phyloP scores from a whole-genome alignment of 2,888 invertebrate genomes.

The Acrobasis consociella region DNA sequence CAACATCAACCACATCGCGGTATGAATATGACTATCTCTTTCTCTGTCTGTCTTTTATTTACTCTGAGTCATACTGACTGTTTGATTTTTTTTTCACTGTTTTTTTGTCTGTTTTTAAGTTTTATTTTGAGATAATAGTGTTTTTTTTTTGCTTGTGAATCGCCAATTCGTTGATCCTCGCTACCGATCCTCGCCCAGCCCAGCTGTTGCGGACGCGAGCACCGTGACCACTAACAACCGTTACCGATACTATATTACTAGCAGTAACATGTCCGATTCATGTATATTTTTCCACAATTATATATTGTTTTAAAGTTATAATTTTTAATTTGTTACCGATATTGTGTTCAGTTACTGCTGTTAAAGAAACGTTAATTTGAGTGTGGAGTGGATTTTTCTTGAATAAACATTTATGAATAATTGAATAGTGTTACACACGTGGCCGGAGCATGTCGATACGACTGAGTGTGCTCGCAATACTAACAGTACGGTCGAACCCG shows the following conservation, averaged over 20 bases:
- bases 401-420: constrained; percentile 37
- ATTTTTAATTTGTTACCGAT: constrained; percentile 47
- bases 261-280: constrained; percentile 60
- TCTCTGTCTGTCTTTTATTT: constrained; percentile 76
- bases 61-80: constrained; percentile 81
- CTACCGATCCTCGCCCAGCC: constrained; percentile 70
- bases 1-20: constrained; percentile 73
- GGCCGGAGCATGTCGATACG: constrained; percentile 59
- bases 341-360: constrained; percentile 74
- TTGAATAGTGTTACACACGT: constrained; percentile 46
- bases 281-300: constrained; percentile 29
- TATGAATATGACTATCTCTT: constrained; percentile 77
- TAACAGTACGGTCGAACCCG: constrained; percentile 65
- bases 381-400: constrained; percentile 81
- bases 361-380: constrained; percentile 68
- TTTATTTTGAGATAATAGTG: constrained; percentile 66
- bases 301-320: constrained; percentile 51
- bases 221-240: constrained; percentile 67
- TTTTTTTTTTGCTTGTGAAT: constrained; percentile 76
- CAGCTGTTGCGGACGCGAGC: constrained; percentile 45
- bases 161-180: constrained; percentile 78
- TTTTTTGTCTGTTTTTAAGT: constrained; percentile 53
- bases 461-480: constrained; percentile 64
- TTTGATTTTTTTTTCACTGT: constrained; percentile 71
- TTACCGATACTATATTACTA: constrained; percentile 53